These are phyloP conservation scores for Bradypus variegatus DNA, from an alignment of 2,797 vertebrate genomes.

Conservation along the genomic window DNA sequence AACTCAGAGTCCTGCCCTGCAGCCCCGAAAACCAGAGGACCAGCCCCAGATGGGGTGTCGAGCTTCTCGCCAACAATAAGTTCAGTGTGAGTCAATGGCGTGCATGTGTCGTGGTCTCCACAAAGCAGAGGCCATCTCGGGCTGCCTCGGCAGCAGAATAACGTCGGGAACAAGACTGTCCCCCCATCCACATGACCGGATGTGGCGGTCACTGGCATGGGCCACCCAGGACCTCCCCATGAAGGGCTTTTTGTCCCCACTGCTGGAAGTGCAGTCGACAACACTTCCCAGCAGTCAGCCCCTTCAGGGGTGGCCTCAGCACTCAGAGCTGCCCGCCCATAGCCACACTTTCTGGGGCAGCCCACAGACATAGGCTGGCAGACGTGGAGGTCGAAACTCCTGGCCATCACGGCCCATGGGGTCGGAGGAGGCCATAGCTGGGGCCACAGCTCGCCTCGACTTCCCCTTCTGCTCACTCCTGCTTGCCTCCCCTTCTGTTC, in stretches of 20 bases:
- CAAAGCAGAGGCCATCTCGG: background rate
- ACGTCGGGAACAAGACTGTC: background rate
- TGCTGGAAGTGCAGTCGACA: too few species aligned
- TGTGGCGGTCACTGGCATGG: background rate
- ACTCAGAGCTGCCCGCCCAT: background rate
- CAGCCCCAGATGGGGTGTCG: background rate
- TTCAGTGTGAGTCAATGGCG: background rate
- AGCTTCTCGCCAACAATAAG: background rate
- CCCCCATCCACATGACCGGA: background rate
- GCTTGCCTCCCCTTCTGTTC: background rate
- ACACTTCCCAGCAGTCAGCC: background rate
- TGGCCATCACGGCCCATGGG: accelerated
- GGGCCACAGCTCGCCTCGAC: background rate
- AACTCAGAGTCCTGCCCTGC: background rate
- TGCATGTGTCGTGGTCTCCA: background rate
- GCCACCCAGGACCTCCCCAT: background rate
- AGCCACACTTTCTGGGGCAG: accelerated
- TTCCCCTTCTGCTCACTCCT: too few species aligned
- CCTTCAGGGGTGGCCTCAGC: background rate
- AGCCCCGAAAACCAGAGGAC: background rate
- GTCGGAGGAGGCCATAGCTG: background rate
- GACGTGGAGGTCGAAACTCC: background rate
- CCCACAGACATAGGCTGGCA: background rate
- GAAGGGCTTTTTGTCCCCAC: background rate
- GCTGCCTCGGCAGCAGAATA: background rate